phyloP scores from a whole-genome alignment of 2,797 vertebrate genomes.

The Hirundo rustica region DNA sequence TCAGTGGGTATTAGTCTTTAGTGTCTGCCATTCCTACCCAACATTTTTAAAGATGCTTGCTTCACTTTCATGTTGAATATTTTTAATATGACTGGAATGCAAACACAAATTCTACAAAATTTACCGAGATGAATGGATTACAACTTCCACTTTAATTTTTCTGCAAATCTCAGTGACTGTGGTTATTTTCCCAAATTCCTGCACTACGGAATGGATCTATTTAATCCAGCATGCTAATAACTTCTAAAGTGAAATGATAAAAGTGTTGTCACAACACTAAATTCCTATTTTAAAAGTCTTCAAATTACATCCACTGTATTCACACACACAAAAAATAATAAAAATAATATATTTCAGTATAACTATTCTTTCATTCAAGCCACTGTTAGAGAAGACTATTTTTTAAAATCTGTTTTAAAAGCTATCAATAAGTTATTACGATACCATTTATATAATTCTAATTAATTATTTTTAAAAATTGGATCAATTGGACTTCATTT shows the following conservation, averaged over 20 bases:
- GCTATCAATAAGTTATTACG: neutral
- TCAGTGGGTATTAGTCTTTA: neutral
- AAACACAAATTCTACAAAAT: neutral
- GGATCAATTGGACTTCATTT: neutral
- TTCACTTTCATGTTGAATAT: neutral
- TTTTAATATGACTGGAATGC: neutral
- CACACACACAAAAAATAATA: neutral
- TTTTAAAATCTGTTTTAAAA: neutral
- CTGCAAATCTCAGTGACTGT: neutral
- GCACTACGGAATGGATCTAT: neutral
- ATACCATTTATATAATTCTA: neutral
- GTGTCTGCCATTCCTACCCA: neutral
- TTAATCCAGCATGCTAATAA: neutral
- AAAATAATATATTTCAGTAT: neutral
- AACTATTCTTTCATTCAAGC: neutral
- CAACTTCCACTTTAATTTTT: neutral
- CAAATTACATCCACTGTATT: neutral
- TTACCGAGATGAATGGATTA: neutral
- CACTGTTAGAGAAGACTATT: rapidly evolving
- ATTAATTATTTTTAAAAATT: neutral
- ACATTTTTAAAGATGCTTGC: neutral
- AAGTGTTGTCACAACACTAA: neutral
- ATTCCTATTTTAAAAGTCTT: neutral
- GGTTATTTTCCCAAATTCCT: neutral
- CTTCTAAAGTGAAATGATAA: neutral